phyloP scores from a whole-genome alignment of 1,140 invertebrate genomes.

The Tribolium castaneum region DNA sequence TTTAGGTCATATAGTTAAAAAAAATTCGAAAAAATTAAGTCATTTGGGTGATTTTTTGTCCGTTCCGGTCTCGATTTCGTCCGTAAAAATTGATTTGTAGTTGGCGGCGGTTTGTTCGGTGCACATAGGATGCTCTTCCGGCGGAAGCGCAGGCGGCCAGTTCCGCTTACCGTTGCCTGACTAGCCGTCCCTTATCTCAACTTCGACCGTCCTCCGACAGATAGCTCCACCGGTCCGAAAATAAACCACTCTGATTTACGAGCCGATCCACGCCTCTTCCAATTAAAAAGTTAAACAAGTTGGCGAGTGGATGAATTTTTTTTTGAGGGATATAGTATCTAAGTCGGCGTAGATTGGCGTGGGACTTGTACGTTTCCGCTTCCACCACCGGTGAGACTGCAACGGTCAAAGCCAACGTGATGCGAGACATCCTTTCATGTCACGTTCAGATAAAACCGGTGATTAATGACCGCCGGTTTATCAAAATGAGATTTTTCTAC shows the following conservation, averaged over 20 bases:
- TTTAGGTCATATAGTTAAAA: too few relatives aligned
- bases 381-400: conserved; percentile 48
- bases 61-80: not conserved
- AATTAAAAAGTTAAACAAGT: conserved; percentile 6
- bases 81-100: not conserved
- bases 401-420: conserved; percentile 54
- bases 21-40: too few relatives aligned
- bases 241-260: conserved; percentile 46
- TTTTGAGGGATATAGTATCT: not conserved
- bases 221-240: conserved; percentile 51
- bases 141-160: conserved; percentile 50
- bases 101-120: not conserved
- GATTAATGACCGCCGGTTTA: conserved; percentile 59
- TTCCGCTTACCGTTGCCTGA: conserved; percentile 51
- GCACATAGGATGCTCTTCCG: conserved; percentile 49
- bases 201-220: conserved; percentile 55
- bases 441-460: conserved; percentile 59
- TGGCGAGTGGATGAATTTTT: not conserved
- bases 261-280: conserved; percentile 37
- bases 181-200: conserved; percentile 49
- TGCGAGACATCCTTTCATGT: conserved; percentile 57
- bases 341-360: conserved; percentile 46
- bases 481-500: conserved; percentile 59
- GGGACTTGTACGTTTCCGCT: conserved; percentile 48
- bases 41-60: too few relatives aligned